Base-by-base conservation (phyloP, 2,113 vertebrate species). In the Pelecanoides urinatrix region DNA sequence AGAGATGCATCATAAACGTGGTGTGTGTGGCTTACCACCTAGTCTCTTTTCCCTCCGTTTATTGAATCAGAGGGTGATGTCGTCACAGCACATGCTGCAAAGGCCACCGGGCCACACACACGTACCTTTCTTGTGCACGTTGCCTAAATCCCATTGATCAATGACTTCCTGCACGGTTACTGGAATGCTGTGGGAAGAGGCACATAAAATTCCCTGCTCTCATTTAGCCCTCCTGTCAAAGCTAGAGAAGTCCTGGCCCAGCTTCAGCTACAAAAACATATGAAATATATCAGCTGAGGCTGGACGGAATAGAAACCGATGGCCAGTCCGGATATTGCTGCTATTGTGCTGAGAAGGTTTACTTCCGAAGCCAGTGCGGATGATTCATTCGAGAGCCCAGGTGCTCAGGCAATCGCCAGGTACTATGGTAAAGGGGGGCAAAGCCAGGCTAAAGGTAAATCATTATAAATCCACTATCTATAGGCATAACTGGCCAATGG, bases 121-220 rank as follows among this genome's bases (percentile, higher is more conserved):
- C 38, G 6, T 22, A 50, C 90, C 91, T 80, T 96, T 86, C 84
- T 96, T 92, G 56, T 86, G 80, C 90, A 89, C 7, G 3, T 55
- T 93, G 84, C 87, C 96, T 96, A 87, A 97, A 97, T 90, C 96
- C 94, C 78, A 26, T 86, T 94, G 96, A 97, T 97, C 96, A 97
- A 96, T 96, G 80, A 97, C 95, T 97, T 97, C 96, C 96, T 98
- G 92, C 82, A 91, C 8, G 45, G 92, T 96, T 85, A 87, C 92
- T 75, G 95, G 96, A 98, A 97, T 97, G 96, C 86, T 96, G 94
- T 97, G 96, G 96, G 96, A 98, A 98, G 95, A 96, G 94, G 95
- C 81, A 93, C 66, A 94, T 96, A 90, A 96, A 97, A 97, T 96
- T 98, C 96, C 94, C 96, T 74, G 80, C 93, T 95, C 96, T 98